phyloP scores from a whole-genome alignment of 2,797 vertebrate species.

The Prunella strophiata region DNA sequence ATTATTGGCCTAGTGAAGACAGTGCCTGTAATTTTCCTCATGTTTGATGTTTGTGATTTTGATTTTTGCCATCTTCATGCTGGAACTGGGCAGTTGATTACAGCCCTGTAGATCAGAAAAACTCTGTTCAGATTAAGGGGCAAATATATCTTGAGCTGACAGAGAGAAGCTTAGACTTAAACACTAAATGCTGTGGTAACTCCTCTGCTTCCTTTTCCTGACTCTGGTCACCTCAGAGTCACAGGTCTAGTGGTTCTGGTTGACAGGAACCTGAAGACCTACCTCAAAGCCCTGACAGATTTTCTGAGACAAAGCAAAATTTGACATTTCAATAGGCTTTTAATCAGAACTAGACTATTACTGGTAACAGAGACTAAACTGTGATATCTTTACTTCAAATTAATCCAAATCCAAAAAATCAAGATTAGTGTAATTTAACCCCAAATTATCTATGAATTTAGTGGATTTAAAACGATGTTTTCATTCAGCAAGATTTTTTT shows the following conservation, averaged over 20 bases:
- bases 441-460: neutral
- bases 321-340: neutral
- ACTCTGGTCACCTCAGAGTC: neutral
- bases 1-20: neutral
- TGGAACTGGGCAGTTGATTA: neutral
- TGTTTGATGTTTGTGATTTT: neutral
- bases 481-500: neutral
- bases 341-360: neutral
- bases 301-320: neutral
- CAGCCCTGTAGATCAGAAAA: neutral
- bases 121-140: rapidly evolving
- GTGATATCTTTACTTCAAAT: neutral
- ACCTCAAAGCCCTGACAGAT: neutral
- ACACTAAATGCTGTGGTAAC: neutral
- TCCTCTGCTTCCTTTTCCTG: neutral
- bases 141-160: neutral
- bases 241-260: neutral
- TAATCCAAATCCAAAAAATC: neutral
- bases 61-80: neutral
- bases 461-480: neutral
- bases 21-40: neutral
- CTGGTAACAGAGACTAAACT: rapidly evolving
- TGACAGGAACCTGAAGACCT: neutral
- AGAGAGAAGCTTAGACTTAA: neutral
- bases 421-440: neutral